Conservation (phyloP, 2,888 invertebrate species). For the Uropetala carovei region DNA sequence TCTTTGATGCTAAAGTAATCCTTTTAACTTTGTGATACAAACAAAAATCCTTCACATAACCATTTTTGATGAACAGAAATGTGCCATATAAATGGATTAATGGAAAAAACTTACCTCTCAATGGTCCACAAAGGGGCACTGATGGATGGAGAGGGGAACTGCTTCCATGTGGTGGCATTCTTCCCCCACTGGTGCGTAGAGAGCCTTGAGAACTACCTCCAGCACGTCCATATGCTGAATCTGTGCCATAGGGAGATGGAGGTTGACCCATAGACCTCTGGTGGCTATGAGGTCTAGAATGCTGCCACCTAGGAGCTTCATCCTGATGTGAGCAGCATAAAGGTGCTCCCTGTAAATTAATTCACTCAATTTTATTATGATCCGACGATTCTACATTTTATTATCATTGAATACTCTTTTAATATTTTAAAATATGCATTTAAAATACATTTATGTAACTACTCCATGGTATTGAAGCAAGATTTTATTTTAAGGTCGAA, state of each 20-base stretch:
- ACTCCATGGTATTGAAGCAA: no score
- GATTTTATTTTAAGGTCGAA: no score
- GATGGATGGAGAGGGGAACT: slow-evolving; percentile 54
- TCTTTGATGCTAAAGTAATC: neutral
- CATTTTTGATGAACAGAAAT: no score
- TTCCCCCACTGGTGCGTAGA: slow-evolving; percentile 41
- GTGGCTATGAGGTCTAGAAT: slow-evolving; percentile 41
- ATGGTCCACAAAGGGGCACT: slow-evolving; percentile 46
- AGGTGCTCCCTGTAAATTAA: slow-evolving; percentile 27
- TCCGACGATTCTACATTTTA: neutral
- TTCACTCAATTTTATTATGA: neutral
- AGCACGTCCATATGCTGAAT: slow-evolving; percentile 31
- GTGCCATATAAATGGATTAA: neutral
- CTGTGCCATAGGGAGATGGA: slow-evolving; percentile 50
- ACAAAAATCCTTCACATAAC: no score
- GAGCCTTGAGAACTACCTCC: slow-evolving; percentile 52
- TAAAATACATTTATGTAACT: no score
- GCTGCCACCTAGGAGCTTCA: slow-evolving; percentile 23
- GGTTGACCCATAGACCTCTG: slow-evolving; percentile 48
- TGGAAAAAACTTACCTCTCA: neutral
- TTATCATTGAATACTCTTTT: no score
- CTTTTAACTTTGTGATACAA: neutral
- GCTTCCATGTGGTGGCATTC: slow-evolving; percentile 36
- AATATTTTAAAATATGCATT: no score
- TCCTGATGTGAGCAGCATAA: slow-evolving; percentile 53